phyloP scores from a whole-genome alignment of 1,140 invertebrate genomes.

The Sarcophaga bullata region DNA sequence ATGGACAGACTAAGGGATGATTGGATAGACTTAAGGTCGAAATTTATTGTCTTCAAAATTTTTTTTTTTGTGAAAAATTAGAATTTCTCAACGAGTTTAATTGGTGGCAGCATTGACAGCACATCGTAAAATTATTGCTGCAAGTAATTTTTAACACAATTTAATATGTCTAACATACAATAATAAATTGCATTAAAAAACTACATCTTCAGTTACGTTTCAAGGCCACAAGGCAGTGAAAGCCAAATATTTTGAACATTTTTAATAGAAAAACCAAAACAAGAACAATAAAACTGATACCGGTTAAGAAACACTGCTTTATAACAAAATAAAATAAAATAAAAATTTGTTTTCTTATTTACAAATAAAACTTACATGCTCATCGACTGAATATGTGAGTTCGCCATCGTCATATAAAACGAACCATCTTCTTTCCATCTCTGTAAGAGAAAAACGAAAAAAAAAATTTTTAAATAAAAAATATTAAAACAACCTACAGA shows the following conservation, averaged over 20 bases:
- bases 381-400: slow-evolving; percentile 94
- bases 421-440: slow-evolving; percentile 97
- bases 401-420: slow-evolving; percentile 97
- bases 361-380: slow-evolving; percentile 83
- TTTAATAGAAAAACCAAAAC: not conserved
- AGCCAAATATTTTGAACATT: not conserved
- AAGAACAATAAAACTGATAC: no score
- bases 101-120: no score
- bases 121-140: no score
- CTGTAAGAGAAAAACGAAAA: slow-evolving; percentile 83
- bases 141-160: not conserved
- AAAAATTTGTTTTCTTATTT: not conserved
- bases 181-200: not conserved
- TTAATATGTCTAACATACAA: slow-evolving; percentile 7
- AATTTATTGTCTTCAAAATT: no score
- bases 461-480: slow-evolving; percentile 51
- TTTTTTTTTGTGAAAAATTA: no score
- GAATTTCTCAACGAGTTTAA: no score
- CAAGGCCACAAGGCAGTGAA: not conserved
- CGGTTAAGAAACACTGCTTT: not conserved
- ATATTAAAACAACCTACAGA: no score
- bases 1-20: no score
- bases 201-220: no score
- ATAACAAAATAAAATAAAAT: not conserved
- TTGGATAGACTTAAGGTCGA: no score